These are phyloP conservation scores for Rhagonycha fulva DNA, from an alignment of 2,888 invertebrate species.

Conservation along the genomic window DNA sequence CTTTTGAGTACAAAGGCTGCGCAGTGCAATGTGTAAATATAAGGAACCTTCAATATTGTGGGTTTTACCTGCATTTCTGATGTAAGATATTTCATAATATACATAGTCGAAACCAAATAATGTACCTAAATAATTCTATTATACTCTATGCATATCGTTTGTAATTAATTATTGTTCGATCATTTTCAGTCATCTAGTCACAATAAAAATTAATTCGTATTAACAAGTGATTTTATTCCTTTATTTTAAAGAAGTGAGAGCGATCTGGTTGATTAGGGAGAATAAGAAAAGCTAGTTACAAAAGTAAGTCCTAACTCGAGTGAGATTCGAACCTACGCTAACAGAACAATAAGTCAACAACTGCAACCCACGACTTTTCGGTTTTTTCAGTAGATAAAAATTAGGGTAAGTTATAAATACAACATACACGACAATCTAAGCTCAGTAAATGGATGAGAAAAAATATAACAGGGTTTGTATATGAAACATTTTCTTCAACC, in stretches of 20 bases:
- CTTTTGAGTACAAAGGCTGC: constrained; percentile 44
- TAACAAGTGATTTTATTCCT: constrained; percentile 2
- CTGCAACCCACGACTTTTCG: no score
- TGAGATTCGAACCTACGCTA: no score
- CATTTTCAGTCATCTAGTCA: constrained; percentile 71
- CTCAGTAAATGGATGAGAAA: no score
- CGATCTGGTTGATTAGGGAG: background rate
- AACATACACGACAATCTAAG: no score
- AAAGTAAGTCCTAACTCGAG: no score
- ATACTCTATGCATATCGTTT: constrained; percentile 61
- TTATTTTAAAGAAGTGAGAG: background rate
- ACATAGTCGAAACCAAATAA: constrained; percentile 43
- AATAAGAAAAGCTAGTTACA: no score
- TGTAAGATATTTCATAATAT: constrained; percentile 45
- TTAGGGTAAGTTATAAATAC: no score
- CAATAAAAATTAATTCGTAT: constrained; percentile 60
- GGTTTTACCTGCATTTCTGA: constrained; percentile 36
- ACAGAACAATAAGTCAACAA: no score
- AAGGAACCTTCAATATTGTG: constrained; percentile 29
- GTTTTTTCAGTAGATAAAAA: no score
- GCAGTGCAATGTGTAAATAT: constrained; percentile 50
- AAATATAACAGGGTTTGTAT: no score
- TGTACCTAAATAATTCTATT: constrained; percentile 44
- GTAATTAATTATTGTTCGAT: constrained; percentile 58
- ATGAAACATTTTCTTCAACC: no score